Conservation (phyloP, 2,113 vertebrate species). For the Spea bombifrons region DNA sequence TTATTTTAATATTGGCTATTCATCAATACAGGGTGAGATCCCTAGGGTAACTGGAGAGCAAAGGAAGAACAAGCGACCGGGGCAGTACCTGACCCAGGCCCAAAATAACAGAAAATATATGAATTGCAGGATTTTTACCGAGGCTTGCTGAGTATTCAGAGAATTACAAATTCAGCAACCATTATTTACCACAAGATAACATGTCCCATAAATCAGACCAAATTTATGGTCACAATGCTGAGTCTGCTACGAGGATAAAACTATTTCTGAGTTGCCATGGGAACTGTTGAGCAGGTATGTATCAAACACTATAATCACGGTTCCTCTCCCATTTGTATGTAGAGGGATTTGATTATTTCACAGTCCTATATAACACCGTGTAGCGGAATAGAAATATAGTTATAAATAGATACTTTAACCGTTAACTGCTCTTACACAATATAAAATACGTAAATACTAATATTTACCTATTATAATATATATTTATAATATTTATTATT, state of each 20-base stretch:
- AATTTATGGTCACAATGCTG: not conserved
- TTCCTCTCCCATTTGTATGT: constrained; percentile 6
- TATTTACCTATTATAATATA: too few species aligned
- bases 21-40: too few species aligned
- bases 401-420: not conserved
- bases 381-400: not conserved
- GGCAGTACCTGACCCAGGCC: too few species aligned
- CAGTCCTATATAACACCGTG: not conserved
- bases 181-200: constrained; percentile 19
- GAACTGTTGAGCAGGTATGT: constrained; percentile 3
- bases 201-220: not conserved
- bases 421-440: not conserved
- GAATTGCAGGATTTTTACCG: too few species aligned
- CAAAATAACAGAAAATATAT: not conserved
- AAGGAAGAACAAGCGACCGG: too few species aligned
- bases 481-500: too few species aligned
- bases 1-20: too few species aligned
- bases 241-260: constrained; percentile 11
- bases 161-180: not conserved
- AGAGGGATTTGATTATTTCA: constrained; percentile 9
- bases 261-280: constrained; percentile 11
- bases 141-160: not conserved
- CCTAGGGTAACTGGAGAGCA: too few species aligned
- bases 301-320: constrained; percentile 12
- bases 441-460: too few species aligned